Base-by-base conservation (phyloP, 2,888 invertebrate genomes). In the Thalpophila matura region DNA sequence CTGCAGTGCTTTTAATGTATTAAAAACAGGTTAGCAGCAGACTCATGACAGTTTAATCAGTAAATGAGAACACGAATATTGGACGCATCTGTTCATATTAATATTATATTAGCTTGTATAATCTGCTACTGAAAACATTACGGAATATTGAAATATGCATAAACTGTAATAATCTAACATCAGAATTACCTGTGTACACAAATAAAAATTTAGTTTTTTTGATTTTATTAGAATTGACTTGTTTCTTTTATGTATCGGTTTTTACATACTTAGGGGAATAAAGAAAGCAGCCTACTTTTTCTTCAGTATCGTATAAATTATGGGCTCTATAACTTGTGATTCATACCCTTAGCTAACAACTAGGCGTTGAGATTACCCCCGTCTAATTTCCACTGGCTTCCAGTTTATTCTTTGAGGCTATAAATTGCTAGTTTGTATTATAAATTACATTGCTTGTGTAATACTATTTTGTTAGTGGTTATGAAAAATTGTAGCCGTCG, bases 371-470 rank as follows among this genome's bases (percentile, higher is more conserved):
- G 84, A 86, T 88, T 82, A 86, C 81, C 78, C 54, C 70, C 77
- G 77, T 80, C 84, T 84, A 83, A 86, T 85, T 85, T 83, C 80
- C 72, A 78, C 82, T 71, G 68, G 76, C 64, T 81, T 78, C 80
- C 64, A 84, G 79, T 82, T 86, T 83, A 83, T 85, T 84, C 79
- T 79, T 80, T 77, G 74, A 70, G 77, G 84, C 80, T 76, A 86
- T 88, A 88, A 88, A 87, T 87, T 83, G 79, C 78, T 79, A 78
- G 77, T 76, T 68, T 76, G 70, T 79, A 74, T 56, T 74, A 71
- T 71, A 76, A 77, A 74, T 79, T 71, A 79, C 67, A 53, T 74
- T 50, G 47, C 68, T 63, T 51, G 61, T 61, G 16, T 75, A 64
- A 45, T 59, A 74, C 69, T 61, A 72, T 77, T 65, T 72, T 62